phyloP scores from a whole-genome alignment of 2,888 invertebrate species.

The Philaethria dido region DNA sequence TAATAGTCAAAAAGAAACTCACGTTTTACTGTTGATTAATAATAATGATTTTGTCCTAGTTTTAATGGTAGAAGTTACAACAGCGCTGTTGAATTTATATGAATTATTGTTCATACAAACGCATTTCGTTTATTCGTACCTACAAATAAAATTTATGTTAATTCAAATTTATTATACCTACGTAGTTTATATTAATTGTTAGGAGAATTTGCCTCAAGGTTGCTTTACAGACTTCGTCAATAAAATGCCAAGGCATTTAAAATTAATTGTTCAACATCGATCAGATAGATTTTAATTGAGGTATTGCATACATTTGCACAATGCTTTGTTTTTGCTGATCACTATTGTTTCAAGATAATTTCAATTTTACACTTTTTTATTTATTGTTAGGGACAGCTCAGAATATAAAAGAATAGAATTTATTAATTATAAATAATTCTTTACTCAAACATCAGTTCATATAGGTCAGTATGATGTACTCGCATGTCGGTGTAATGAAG shows the following conservation, averaged over 20 bases:
- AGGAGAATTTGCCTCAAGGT: conserved; percentile 38
- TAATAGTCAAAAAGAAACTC: conserved; percentile 43
- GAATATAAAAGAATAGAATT: conserved; percentile 29
- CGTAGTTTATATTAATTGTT: conserved; percentile 34
- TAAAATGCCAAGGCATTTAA: conserved; percentile 39
- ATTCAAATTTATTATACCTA: conserved; percentile 32
- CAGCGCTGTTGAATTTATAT: conserved; percentile 58
- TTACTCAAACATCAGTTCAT: conserved; percentile 67
- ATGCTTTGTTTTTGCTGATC: conserved; percentile 7
- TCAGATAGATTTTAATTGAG: conserved; percentile 19
- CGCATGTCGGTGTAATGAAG: conserved; percentile 68
- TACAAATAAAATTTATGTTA: conserved; percentile 26
- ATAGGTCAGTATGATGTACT: conserved; percentile 64
- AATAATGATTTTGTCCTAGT: conserved; percentile 73
- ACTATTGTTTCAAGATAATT: conserved; percentile 7
- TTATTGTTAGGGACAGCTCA: background rate
- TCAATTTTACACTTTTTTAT: background rate
- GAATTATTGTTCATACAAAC: conserved; percentile 51
- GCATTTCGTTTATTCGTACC: conserved; percentile 20
- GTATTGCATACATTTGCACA: conserved; percentile 22
- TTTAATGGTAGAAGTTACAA: conserved; percentile 56
- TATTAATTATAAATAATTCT: conserved; percentile 52
- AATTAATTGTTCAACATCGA: conserved; percentile 33
- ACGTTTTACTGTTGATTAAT: conserved; percentile 66
- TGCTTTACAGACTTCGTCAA: conserved; percentile 17